phyloP scores from a whole-genome alignment of 2,797 vertebrate genomes.

The Pangasius macronema region DNA sequence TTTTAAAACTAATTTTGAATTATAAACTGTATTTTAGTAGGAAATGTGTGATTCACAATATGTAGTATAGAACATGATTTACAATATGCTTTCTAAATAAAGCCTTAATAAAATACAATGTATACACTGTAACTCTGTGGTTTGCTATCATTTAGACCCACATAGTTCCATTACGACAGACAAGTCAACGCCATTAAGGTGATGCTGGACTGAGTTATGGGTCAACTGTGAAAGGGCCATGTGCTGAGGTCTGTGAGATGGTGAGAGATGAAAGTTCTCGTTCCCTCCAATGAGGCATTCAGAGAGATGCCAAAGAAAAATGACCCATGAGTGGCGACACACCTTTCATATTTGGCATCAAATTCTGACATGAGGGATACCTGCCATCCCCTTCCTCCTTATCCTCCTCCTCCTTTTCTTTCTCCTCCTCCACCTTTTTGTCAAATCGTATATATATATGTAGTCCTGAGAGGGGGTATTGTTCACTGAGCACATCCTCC shows the following conservation, averaged over 20 bases:
- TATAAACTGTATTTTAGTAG: not conserved
- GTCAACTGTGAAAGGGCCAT: conserved; percentile 71
- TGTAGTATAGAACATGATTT: not conserved
- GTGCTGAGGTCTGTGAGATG: conserved; percentile 71
- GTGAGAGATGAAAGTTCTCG: conserved; percentile 75
- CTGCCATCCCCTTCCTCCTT: conserved; percentile 24
- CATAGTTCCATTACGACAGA: not conserved
- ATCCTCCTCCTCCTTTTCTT: not conserved
- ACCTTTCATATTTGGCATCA: conserved; percentile 75
- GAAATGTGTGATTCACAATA: not conserved
- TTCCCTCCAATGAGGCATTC: conserved; percentile 73
- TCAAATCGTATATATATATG: conserved; percentile 41
- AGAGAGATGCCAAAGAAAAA: conserved; percentile 70
- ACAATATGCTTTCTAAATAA: not conserved
- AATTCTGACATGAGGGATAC: conserved; percentile 48
- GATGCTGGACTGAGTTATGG: conserved; percentile 54
- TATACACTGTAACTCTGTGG: not conserved
- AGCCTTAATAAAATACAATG: not conserved
- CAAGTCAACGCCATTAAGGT: not conserved
- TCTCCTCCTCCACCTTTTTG: not conserved
- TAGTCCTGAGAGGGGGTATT: conserved; percentile 18
- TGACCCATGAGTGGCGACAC: conserved; percentile 67
- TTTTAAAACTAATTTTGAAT: not conserved
- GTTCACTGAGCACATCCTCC: conserved; percentile 47
- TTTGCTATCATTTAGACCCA: conserved; percentile 5